phyloP scores from a whole-genome alignment of 2,113 vertebrate species.

The Passerina amoena region DNA sequence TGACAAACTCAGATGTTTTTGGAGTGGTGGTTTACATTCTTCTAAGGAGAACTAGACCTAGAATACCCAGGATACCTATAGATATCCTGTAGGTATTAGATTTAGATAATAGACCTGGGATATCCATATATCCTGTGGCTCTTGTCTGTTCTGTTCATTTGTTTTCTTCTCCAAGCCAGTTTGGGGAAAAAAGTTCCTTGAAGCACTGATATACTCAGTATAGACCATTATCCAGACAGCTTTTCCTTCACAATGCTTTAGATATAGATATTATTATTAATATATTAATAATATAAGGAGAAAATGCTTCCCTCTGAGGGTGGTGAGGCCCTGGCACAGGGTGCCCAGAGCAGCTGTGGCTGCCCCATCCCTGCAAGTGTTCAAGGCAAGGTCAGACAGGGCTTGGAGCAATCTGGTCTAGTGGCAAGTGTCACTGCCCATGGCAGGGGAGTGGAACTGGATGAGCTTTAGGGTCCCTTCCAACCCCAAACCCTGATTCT shows the following conservation, averaged over 20 bases:
- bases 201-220: neutral
- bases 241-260: neutral
- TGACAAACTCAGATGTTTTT: neutral
- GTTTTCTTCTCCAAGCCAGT: neutral
- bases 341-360: neutral
- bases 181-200: neutral
- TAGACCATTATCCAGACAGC: neutral
- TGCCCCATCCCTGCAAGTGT: neutral
- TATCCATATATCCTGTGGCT: neutral
- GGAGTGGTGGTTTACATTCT: neutral
- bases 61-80: neutral
- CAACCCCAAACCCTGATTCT: neutral
- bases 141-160: neutral
- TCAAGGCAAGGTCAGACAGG: neutral
- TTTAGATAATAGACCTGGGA: neutral
- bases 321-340: neutral
- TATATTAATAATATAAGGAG: neutral
- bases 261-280: neutral
- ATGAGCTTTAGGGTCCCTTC: neutral
- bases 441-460: neutral
- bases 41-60: neutral
- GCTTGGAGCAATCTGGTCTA: fast-evolving
- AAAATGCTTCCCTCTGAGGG: neutral
- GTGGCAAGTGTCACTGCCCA: neutral
- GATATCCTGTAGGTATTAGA: neutral